Conservation (phyloP, 2,888 invertebrate species). For the Macrosoma leucophasiata region DNA sequence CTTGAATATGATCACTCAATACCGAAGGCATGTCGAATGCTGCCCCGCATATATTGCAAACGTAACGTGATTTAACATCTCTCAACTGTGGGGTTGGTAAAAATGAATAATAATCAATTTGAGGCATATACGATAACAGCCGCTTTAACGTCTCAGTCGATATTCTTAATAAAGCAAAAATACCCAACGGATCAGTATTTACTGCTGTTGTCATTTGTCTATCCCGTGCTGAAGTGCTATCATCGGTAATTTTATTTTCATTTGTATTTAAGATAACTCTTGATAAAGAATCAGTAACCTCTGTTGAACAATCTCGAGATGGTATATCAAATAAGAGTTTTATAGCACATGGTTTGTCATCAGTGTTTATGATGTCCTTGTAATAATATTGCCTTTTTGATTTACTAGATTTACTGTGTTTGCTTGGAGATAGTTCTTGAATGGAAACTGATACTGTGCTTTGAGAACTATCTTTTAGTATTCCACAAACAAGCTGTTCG, state of each 20-base stretch:
- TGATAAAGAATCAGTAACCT: conserved; percentile 40
- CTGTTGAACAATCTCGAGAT: conserved; percentile 46
- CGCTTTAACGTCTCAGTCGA: conserved; percentile 47
- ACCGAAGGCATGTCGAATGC: conserved; percentile 42
- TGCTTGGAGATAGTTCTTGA: no score
- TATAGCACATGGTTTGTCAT: conserved; percentile 30
- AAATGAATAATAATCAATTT: conserved; percentile 40
- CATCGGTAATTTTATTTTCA: conserved; percentile 24
- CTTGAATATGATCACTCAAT: conserved; percentile 49
- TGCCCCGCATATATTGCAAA: conserved; percentile 56
- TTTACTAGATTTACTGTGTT: no score
- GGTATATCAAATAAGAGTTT: conserved; percentile 37
- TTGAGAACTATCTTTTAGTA: conserved; percentile 25
- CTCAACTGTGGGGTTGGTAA: conserved; percentile 29
- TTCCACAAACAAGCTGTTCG: conserved; percentile 26
- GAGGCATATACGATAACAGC: conserved; percentile 45
- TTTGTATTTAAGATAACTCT: conserved; percentile 20
- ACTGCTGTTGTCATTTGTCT: conserved; percentile 44
- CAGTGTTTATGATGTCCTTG: no score
- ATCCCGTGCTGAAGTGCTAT: conserved; percentile 13
- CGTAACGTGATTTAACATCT: conserved; percentile 29
- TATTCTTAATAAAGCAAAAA: conserved; percentile 43
- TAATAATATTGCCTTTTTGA: no score
- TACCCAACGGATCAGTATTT: conserved; percentile 59
- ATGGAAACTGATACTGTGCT: conserved; percentile 12